These are phyloP conservation scores for Zele albiditarsus DNA, from an alignment of 2,888 invertebrate species.

Conservation along the genomic window DNA sequence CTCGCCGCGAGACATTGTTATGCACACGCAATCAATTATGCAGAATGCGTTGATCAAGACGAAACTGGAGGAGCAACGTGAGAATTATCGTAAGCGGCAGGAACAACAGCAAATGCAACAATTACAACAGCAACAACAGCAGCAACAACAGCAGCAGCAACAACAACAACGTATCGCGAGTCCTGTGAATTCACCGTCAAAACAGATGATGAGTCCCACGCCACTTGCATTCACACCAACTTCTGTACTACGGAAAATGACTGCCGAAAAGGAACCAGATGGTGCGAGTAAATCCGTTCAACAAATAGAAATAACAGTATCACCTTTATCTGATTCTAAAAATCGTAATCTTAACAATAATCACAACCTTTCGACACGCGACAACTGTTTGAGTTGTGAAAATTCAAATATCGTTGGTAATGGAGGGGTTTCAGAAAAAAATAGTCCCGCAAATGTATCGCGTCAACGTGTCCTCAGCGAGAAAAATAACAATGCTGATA, in stretches of 20 bases:
- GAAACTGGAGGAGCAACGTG: constrained; percentile 90
- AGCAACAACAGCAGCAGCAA: constrained; percentile 59
- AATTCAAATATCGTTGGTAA: constrained; percentile 31
- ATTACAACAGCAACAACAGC: constrained; percentile 61
- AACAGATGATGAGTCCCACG: constrained; percentile 77
- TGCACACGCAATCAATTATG: constrained; percentile 90
- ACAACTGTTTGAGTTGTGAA: constrained; percentile 41
- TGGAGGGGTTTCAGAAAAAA: neutral
- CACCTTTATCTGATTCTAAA: constrained; percentile 19
- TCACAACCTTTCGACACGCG: constrained; percentile 19
- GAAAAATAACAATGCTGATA: constrained; percentile 40
- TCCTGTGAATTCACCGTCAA: constrained; percentile 70
- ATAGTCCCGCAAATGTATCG: constrained; percentile 12
- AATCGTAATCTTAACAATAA: constrained; percentile 22
- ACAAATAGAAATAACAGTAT: constrained; percentile 56
- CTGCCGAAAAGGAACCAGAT: constrained; percentile 88
- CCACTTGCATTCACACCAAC: constrained; percentile 94
- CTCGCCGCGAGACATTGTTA: constrained; percentile 88
- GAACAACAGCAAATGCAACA: constrained; percentile 73
- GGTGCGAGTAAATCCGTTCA: constrained; percentile 69
- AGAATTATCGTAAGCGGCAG: constrained; percentile 87
- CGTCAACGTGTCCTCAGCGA: constrained; percentile 39
- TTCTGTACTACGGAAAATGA: constrained; percentile 95
- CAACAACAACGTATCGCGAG: constrained; percentile 63
- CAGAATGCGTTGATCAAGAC: constrained; percentile 91